These are phyloP conservation scores for Philonicus albiceps DNA, from an alignment of 2,888 invertebrate genomes.

Conservation along the genomic window DNA sequence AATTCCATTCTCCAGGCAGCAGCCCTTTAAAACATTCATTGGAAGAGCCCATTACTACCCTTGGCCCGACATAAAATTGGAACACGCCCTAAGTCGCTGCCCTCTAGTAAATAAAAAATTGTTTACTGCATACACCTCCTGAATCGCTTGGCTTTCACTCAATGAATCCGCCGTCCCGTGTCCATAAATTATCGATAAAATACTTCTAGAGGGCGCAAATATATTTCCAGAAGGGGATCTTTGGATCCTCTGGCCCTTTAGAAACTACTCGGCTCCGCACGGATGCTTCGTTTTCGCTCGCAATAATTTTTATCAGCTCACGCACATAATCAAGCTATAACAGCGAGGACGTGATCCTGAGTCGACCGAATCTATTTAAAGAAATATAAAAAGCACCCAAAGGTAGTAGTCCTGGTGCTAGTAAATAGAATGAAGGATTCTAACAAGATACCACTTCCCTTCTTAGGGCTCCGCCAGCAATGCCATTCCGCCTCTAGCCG, in stretches of 20 bases:
- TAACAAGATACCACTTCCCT: constrained; percentile 20
- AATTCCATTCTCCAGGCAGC: neutral
- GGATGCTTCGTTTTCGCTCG: neutral
- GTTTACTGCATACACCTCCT: neutral
- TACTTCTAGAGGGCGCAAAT: neutral
- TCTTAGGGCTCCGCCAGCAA: neutral
- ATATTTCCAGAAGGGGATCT: neutral
- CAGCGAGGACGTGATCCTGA: constrained; percentile 25
- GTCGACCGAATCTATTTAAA: constrained; percentile 25
- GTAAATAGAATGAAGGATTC: constrained; percentile 8
- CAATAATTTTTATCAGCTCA: constrained; percentile 31
- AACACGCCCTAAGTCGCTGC: neutral
- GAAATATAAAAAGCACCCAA: constrained; percentile 27
- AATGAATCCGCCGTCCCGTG: neutral
- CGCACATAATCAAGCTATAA: constrained; percentile 31
- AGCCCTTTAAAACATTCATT: neutral
- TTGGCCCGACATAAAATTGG: neutral
- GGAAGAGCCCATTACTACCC: neutral
- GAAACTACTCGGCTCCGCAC: neutral
- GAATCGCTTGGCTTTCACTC: neutral
- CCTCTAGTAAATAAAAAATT: neutral
- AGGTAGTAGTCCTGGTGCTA: neutral
- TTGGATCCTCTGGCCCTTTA: neutral
- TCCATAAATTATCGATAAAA: constrained; percentile 12
- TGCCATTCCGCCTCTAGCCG: neutral